Conservation (phyloP, 92 coral and sea anemone species). For the Palythoa heliodiscus region DNA sequence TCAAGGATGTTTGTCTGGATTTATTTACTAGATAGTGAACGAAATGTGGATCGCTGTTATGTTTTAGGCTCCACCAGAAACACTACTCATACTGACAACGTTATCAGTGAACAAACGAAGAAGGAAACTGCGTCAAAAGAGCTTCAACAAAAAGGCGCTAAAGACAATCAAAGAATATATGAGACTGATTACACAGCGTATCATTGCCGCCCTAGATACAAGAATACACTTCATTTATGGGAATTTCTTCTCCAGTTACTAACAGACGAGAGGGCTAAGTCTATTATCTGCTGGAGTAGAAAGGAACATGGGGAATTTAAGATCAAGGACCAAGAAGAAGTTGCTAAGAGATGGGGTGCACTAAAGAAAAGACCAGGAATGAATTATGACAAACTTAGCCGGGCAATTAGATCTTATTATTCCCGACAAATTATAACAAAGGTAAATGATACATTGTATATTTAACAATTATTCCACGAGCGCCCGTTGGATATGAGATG, state of each 20-base stretch:
- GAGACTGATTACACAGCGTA: not conserved
- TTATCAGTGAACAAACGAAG: not conserved
- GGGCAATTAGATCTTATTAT: slow-evolving; percentile 39
- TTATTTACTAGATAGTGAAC: not conserved
- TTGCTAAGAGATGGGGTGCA: slow-evolving; percentile 37
- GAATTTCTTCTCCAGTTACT: slow-evolving; percentile 37
- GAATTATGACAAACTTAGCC: slow-evolving; percentile 39
- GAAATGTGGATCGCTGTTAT: not conserved
- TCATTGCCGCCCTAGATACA: slow-evolving; percentile 19
- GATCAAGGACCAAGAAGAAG: slow-evolving; percentile 18
- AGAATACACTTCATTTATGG: slow-evolving; percentile 26
- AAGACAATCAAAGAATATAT: not conserved
- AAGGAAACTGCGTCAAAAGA: not conserved
- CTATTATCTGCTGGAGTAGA: slow-evolving; percentile 33
- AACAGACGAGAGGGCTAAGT: not conserved
- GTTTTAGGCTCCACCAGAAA: no score
- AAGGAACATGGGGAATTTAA: slow-evolving; percentile 32
- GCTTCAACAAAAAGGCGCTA: not conserved
- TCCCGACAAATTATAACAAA: slow-evolving; percentile 30
- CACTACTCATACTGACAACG: not conserved
- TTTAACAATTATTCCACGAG: no score
- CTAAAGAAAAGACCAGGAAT: slow-evolving; percentile 34
- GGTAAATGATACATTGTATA: not conserved
- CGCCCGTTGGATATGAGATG: no score
- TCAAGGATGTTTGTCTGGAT: not conserved